A percentile compares a stretch with the other conserved stretches of the same genome.
Conservation (phyloP, 2,888 invertebrate species). For the Brenthis ino region DNA sequence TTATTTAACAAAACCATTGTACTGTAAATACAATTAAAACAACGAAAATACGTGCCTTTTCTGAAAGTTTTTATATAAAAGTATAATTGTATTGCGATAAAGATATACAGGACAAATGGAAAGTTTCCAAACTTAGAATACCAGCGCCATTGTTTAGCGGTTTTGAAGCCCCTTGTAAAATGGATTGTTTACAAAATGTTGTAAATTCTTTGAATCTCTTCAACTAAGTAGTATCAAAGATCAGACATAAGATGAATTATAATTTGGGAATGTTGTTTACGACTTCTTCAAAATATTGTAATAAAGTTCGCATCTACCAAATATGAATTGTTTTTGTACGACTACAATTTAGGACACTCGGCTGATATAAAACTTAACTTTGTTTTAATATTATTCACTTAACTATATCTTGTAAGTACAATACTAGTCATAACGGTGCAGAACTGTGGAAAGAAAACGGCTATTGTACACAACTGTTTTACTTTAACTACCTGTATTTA, state of each 20-base stretch:
- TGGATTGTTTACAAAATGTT: constrained; percentile 31
- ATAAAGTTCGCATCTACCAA: too few species aligned
- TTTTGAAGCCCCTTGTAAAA: constrained; percentile 27
- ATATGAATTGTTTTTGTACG: background rate
- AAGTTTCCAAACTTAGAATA: constrained; percentile 28
- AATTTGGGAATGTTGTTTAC: constrained; percentile 23
- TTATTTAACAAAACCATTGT: background rate
- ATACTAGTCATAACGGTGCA: background rate
- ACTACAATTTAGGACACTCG: too few species aligned
- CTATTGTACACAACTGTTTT: background rate
- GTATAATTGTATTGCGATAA: constrained; percentile 24
- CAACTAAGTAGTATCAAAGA: constrained; percentile 29
- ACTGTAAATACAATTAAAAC: constrained; percentile 23
- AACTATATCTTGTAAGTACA: too few species aligned
- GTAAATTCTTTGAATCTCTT: constrained; percentile 28
- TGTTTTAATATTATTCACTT: too few species aligned
- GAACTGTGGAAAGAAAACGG: background rate
- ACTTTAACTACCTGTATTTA: background rate
- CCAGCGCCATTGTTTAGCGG: constrained; percentile 25
- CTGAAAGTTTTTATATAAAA: constrained; percentile 25
- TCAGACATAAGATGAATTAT: constrained; percentile 27
- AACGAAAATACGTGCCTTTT: constrained; percentile 13
- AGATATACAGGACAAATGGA: constrained; percentile 26
- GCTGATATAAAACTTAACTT: too few species aligned
- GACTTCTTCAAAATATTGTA: background rate